Evolutionary conservation across 2,888 invertebrate genomes (phyloP).

Genomic region (Microctonus hyperodae): DNA sequence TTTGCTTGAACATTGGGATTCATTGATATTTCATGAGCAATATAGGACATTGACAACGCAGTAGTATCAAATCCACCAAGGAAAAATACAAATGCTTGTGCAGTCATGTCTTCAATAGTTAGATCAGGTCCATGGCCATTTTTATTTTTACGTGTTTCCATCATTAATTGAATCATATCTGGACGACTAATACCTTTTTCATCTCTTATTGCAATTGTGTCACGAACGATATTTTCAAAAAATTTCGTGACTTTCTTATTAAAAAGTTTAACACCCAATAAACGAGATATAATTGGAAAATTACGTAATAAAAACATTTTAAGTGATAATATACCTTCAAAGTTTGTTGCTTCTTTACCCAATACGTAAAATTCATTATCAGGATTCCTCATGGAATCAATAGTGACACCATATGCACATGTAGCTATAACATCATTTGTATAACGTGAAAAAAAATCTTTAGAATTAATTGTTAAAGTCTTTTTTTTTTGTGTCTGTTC

Average conservation of each 20-base stretch:
- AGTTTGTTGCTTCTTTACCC: constrained; percentile 30
- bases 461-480: constrained; percentile 40
- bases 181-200: constrained; percentile 51
- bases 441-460: constrained; percentile 46
- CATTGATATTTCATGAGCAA: constrained; percentile 48
- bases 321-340: not conserved
- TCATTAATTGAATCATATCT: constrained; percentile 67
- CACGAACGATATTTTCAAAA: constrained; percentile 26
- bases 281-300: not conserved
- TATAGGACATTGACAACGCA: constrained; percentile 45
- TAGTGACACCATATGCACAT: constrained; percentile 41
- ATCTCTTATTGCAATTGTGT: constrained; percentile 33
- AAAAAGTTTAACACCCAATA: constrained; percentile 26
- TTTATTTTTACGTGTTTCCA: constrained; percentile 56
- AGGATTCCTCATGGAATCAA: not conserved
- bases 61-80: constrained; percentile 52
- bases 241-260: constrained; percentile 18
- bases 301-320: not conserved
- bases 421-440: constrained; percentile 48
- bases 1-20: constrained; percentile 62
- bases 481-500: constrained; percentile 26
- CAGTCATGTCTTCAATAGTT: constrained; percentile 55
- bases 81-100: constrained; percentile 60
- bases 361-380: constrained; percentile 5
- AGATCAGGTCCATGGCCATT: constrained; percentile 11